Conservation (phyloP, 2,888 invertebrate species). For the Acholoe squamosa region DNA sequence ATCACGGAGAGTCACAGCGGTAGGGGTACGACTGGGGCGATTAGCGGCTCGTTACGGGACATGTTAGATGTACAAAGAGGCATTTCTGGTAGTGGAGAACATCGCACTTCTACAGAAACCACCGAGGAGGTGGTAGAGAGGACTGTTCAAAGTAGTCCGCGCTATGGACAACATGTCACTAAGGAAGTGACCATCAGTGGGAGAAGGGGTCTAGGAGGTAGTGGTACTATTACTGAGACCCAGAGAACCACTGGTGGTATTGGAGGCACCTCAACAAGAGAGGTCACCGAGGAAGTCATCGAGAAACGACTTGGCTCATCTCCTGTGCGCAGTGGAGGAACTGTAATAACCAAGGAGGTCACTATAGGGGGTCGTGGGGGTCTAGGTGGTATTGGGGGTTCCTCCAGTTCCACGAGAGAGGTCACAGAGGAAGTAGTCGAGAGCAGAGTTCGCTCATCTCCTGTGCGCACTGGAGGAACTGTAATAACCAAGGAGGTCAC, state of each 20-base stretch:
- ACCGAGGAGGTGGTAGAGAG: conserved; percentile 19
- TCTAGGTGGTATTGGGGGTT: background rate
- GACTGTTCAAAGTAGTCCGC: background rate
- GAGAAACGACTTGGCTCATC: background rate
- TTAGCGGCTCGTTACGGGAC: background rate
- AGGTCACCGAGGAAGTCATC: conserved; percentile 51
- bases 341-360: conserved; percentile 52
- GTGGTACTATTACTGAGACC: background rate
- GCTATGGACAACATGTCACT: conserved; percentile 19
- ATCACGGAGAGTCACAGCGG: conserved; percentile 12
- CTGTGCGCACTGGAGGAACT: background rate
- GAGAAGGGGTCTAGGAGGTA: background rate
- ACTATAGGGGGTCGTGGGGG: background rate
- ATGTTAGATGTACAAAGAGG: background rate
- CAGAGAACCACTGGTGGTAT: background rate
- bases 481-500: conserved; percentile 51
- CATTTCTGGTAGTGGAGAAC: background rate
- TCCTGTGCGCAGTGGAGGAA: background rate
- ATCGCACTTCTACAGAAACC: background rate
- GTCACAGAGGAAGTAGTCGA: conserved; percentile 55
- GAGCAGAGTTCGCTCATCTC: background rate
- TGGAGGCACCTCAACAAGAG: conserved; percentile 34
- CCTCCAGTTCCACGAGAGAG: background rate
- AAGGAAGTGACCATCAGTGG: conserved; percentile 47
- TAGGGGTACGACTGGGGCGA: background rate